Base-by-base conservation (phyloP, 2,797 vertebrate genomes). In the Urosaurus nigricauda region DNA sequence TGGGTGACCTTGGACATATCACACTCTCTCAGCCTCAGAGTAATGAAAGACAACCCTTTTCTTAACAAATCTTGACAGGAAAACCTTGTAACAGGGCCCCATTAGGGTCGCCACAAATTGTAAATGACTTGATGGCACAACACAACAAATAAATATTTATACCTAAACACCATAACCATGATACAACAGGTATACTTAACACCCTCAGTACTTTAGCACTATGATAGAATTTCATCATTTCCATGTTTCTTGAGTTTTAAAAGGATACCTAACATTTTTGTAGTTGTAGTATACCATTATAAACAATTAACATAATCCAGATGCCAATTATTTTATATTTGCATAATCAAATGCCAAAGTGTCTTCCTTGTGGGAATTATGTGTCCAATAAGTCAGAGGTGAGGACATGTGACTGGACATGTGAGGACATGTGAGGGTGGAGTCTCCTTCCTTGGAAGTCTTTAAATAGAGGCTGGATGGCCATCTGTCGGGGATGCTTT, bases 301-400 rank as follows among this genome's bases (percentile, higher is more conserved):
- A 53, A 51, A 68, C 12, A 68, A 87, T 87, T 71, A n/a, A 60
- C 37, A 82, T 17, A 88, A 75, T 83, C 19, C n/a, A 78, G 8
- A 78, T 78, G 17, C 16, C 12, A 68, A 47, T 26, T 77, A 65
- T 77, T 19, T 6, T 77, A 65, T 7, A 17, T 51, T 19, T 88
- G 13, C 65, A 12, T 37, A 51, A 51, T 77, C 16, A 75, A 87
- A 75, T 84, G 9, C n/a, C 60, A 78, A 70, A 51, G 4, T 29
- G 2, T 88, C 78, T 84, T 21, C 24, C 26, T 35, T 5, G 43
- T 40, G 35, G 63, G 43, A 56, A 56, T n/a, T 70, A 58, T 37
- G 37, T 35, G 63, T 16, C 37, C 79, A 37, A 21, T n/a, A 71
- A 71, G n/a, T 71, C 12, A 70, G 65, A 8, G 24, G 12, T 32